phyloP scores from a whole-genome alignment of 2,797 vertebrate genomes.

The Poeciliopsis gracilis region DNA sequence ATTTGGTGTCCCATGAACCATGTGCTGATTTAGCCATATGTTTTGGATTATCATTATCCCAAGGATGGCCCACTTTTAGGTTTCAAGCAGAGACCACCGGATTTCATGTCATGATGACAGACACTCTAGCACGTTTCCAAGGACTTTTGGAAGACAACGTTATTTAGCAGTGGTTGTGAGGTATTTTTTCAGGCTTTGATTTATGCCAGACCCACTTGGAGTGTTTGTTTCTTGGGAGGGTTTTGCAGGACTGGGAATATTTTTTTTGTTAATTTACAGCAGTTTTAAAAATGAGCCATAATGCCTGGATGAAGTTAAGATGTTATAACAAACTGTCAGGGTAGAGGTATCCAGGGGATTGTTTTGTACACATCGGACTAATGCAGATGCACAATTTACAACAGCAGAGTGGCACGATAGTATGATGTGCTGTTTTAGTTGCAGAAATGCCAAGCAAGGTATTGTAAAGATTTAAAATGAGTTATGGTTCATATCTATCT shows the following conservation, averaged over 20 bases:
- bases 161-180: background rate
- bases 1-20: background rate
- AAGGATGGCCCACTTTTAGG: constrained; percentile 1
- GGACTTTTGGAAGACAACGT: background rate
- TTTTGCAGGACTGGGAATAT: background rate
- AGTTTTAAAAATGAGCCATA: background rate
- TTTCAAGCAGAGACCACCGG: background rate
- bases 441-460: background rate
- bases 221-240: background rate
- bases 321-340: background rate
- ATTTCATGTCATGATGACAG: background rate
- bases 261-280: background rate
- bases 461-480: background rate
- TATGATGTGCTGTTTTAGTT: background rate
- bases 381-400: background rate
- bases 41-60: constrained; percentile 10
- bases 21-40: background rate
- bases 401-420: background rate
- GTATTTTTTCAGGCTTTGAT: background rate
- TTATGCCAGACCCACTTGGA: background rate
- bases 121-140: background rate
- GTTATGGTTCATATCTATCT: background rate
- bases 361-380: background rate
- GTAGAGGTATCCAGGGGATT: background rate
- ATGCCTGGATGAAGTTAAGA: background rate